Conservation (phyloP, 2,797 vertebrate species). For the Thaleichthys pacificus region DNA sequence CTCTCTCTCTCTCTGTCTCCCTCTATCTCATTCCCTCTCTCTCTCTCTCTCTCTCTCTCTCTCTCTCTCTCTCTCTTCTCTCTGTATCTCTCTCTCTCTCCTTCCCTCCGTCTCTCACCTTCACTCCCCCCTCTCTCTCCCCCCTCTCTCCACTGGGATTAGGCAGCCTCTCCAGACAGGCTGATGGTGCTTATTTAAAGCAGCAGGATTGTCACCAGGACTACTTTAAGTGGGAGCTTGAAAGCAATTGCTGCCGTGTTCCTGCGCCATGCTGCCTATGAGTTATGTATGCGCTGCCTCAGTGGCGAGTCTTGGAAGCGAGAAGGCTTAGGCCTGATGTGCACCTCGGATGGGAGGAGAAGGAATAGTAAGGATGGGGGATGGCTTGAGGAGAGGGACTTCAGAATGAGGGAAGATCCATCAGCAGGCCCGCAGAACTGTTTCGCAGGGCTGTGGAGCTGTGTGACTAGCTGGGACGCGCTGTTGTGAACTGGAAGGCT, state of each 20-base stretch:
- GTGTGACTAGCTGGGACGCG: no score
- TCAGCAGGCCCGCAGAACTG: neutral
- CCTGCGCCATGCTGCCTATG: conserved; percentile 65
- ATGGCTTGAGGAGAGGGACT: neutral
- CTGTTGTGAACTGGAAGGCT: no score
- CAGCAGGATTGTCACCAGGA: conserved; percentile 73
- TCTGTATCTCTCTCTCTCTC: conserved; percentile 26
- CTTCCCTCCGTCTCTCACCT: neutral
- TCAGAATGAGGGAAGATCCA: neutral
- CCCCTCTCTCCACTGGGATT: conserved; percentile 66
- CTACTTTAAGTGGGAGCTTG: conserved; percentile 77
- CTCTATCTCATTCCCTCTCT: conserved; percentile 29
- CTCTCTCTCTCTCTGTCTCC: conserved; percentile 35
- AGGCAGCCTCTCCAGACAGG: conserved; percentile 75
- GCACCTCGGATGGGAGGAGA: conserved; percentile 50
- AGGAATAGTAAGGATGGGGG: conserved; percentile 26
- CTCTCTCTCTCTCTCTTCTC: neutral
- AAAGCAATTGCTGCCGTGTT: conserved; percentile 71
- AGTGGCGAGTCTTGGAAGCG: conserved; percentile 57
- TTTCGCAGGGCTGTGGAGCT: neutral
- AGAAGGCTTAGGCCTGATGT: conserved; percentile 68
- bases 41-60: conserved; percentile 3
- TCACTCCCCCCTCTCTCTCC: neutral
- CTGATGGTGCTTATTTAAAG: conserved; percentile 77
- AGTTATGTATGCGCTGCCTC: conserved; percentile 74